A percentile compares a stretch with the other conserved stretches of the same genome.
Conservation (phyloP, 2,797 vertebrate species). For the Tenualosa thibaudeaui region DNA sequence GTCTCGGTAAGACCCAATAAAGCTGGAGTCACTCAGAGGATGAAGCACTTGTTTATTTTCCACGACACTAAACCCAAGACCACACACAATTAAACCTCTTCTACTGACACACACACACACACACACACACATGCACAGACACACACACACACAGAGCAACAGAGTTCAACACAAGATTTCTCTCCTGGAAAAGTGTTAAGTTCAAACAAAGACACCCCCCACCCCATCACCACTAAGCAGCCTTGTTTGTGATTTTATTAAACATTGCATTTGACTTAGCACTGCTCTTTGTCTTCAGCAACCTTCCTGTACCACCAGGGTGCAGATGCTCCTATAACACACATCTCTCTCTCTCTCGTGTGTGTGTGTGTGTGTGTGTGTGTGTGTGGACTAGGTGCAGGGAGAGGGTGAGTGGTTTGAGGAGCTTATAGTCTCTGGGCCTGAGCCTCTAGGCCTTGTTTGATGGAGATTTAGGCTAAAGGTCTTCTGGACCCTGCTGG, state of each 20-base stretch:
- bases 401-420: neutral
- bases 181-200: neutral
- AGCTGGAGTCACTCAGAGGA: slow-evolving; percentile 67
- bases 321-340: neutral
- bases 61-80: slow-evolving; percentile 65
- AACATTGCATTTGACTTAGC: neutral
- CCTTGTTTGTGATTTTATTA: neutral
- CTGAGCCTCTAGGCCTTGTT: neutral
- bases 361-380: slow-evolving; percentile 17
- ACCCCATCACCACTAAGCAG: neutral
- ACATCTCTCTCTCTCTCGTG: neutral
- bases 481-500: slow-evolving; percentile 1
- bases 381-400: neutral
- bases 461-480: slow-evolving; percentile 17
- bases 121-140: slow-evolving; percentile 20
- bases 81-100: slow-evolving; percentile 70
- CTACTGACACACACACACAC: slow-evolving; percentile 42
- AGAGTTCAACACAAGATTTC: neutral
- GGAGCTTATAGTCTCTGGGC: neutral
- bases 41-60: slow-evolving; percentile 72
- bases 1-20: slow-evolving; percentile 65
- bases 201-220: neutral
- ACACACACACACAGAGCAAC: slow-evolving; percentile 6
- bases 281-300: neutral
- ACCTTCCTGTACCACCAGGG: neutral